Evolutionary conservation across 2,113 vertebrate species (phyloP).

Genomic region (Ranitomeya imitator): DNA sequence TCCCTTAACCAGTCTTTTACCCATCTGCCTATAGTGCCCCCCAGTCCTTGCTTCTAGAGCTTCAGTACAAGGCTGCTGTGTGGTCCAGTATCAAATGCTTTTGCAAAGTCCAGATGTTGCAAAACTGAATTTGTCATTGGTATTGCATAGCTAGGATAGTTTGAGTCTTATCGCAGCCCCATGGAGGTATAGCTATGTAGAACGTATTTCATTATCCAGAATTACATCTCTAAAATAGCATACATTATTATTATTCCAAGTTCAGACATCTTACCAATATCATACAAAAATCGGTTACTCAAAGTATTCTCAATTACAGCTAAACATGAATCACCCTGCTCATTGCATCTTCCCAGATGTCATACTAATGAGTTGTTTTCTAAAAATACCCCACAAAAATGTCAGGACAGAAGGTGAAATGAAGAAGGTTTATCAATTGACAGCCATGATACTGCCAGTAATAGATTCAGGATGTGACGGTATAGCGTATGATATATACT

Average conservation of each 20-base stretch:
- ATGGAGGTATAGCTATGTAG: background rate
- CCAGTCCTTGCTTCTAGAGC: too few relatives aligned
- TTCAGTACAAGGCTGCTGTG: too few relatives aligned
- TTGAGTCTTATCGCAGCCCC: too few relatives aligned
- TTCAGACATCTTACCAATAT: background rate
- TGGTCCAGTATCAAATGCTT: too few relatives aligned
- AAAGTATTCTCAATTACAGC: background rate
- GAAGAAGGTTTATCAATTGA: slow-evolving; percentile 32
- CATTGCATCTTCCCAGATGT: slow-evolving; percentile 39
- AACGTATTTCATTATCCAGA: background rate
- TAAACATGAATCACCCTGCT: slow-evolving; percentile 41
- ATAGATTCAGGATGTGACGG: background rate
- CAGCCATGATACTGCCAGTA: background rate
- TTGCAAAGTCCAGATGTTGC: too few relatives aligned
- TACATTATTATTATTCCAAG: background rate
- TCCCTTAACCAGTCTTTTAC: too few relatives aligned
- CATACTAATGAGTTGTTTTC: slow-evolving; percentile 45
- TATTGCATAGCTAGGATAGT: too few relatives aligned
- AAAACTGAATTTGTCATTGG: too few relatives aligned
- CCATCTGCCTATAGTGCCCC: too few relatives aligned
- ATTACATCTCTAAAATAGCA: background rate
- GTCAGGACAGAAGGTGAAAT: slow-evolving; percentile 30
- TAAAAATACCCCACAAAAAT: slow-evolving; percentile 50
- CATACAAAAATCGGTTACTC: slow-evolving; percentile 6
- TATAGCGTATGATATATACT: too few relatives aligned